A percentile compares a stretch with the other conserved stretches of the same genome.
Evolutionary conservation across 2,888 invertebrate species (phyloP).

Genomic region (Calameuta pallipes): DNA sequence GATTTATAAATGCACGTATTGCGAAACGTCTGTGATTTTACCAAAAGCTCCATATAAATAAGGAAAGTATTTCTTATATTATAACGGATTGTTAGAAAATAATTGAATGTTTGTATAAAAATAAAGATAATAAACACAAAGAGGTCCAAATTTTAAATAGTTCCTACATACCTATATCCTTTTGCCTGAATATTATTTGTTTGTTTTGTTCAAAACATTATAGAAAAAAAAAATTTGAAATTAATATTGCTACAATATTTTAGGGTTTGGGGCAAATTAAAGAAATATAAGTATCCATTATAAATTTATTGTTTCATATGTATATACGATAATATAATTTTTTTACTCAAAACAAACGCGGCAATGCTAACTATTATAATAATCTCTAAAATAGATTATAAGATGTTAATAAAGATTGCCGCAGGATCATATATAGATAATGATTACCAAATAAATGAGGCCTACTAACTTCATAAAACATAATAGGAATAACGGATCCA

Average conservation of each 20-base stretch:
- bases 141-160: background rate
- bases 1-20: background rate
- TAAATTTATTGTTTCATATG: background rate
- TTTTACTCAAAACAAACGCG: slow-evolving; percentile 19
- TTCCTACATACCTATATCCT: background rate
- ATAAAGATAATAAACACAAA: background rate
- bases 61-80: slow-evolving; percentile 13
- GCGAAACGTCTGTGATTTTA: slow-evolving; percentile 20
- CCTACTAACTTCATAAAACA: background rate
- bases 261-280: slow-evolving; percentile 20
- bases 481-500: slow-evolving; percentile 1
- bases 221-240: slow-evolving; percentile 8
- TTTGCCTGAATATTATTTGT: background rate
- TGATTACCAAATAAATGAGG: background rate
- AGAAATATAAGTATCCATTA: background rate
- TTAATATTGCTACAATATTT: background rate
- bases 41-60: background rate
- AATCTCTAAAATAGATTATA: slow-evolving; percentile 7
- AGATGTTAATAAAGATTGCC: slow-evolving; percentile 5
- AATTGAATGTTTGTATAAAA: background rate
- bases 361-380: slow-evolving; percentile 11
- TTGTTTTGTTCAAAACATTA: background rate
- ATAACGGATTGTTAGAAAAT: slow-evolving; percentile 19
- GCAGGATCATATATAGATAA: background rate
- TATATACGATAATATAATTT: background rate